Conservation (phyloP, 2,888 invertebrate genomes). For the Nephrotoma guestfalica region DNA sequence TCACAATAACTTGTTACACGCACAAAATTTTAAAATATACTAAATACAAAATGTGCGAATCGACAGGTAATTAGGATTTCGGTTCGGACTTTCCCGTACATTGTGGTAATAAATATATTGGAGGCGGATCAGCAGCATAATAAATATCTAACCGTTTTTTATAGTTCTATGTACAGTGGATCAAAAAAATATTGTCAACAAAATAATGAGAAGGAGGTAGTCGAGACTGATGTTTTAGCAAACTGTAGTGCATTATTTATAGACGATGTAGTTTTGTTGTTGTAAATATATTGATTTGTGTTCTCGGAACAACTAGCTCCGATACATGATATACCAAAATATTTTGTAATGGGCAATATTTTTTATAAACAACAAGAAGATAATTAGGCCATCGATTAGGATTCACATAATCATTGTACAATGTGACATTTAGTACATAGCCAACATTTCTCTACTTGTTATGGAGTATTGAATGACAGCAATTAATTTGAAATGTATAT, state of each 20-base stretch:
- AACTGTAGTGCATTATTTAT: not conserved
- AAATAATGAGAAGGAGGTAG: not conserved
- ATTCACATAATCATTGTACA: not conserved
- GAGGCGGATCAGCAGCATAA: not conserved
- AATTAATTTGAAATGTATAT: not conserved
- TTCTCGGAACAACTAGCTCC: too few relatives aligned
- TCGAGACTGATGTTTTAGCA: not conserved
- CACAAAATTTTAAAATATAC: not conserved
- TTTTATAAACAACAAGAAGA: not conserved
- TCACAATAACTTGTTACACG: not conserved
- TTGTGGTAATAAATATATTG: not conserved
- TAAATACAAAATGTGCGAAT: not conserved
- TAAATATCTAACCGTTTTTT: not conserved
- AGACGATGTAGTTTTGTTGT: too few relatives aligned
- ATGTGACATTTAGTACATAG: not conserved
- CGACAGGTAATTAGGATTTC: not conserved
- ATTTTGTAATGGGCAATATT: too few relatives aligned
- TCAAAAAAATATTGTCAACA: not conserved
- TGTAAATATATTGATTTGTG: too few relatives aligned
- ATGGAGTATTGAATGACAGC: not conserved
- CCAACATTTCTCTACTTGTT: not conserved
- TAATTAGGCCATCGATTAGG: not conserved
- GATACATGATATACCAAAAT: too few relatives aligned
- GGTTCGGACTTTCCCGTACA: not conserved
- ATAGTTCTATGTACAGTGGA: not conserved